These are phyloP conservation scores for Chydorus sphaericus DNA, from an alignment of 2,888 invertebrate genomes.

Conservation along the genomic window DNA sequence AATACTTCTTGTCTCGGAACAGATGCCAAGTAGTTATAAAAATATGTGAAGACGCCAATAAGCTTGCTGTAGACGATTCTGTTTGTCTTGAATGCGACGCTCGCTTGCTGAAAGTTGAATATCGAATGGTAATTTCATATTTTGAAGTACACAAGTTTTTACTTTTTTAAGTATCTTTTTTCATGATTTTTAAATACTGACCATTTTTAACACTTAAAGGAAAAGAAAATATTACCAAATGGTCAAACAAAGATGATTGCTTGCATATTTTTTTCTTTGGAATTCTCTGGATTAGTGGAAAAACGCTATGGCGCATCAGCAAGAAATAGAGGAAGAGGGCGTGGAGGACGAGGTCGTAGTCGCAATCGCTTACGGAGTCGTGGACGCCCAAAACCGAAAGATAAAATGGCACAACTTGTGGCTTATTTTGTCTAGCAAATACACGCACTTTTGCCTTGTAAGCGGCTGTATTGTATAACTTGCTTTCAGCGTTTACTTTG, in stretches of 20 bases:
- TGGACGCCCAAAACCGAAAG: constrained; percentile 61
- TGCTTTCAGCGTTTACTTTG: too few species aligned
- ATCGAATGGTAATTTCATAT: constrained; percentile 43
- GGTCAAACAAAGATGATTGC: constrained; percentile 46
- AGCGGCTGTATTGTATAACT: too few species aligned
- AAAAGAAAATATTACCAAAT: constrained; percentile 49
- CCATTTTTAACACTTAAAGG: too few species aligned
- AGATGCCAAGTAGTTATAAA: constrained; percentile 80
- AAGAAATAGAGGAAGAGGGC: constrained; percentile 38
- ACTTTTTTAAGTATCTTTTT: too few species aligned
- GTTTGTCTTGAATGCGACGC: constrained; percentile 63
- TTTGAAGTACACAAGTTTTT: constrained; percentile 1
- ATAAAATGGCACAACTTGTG: constrained; percentile 88
- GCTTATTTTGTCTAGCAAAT: constrained; percentile 88
- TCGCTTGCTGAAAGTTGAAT: constrained; percentile 67
- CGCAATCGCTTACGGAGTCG: constrained; percentile 35
- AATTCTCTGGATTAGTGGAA: constrained; percentile 58
- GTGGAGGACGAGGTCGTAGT: constrained; percentile 35
- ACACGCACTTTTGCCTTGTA: too few species aligned
- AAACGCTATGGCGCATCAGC: constrained; percentile 32
- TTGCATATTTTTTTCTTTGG: constrained; percentile 79
- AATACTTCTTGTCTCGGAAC: constrained; percentile 37
- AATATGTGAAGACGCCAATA: constrained; percentile 84
- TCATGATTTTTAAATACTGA: too few species aligned
- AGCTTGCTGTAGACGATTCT: constrained; percentile 60